Evolutionary conservation across 2,888 invertebrate genomes (phyloP), one percentile per base, ranked within the genome.

Genomic region (Epirrita christyi): DNA sequence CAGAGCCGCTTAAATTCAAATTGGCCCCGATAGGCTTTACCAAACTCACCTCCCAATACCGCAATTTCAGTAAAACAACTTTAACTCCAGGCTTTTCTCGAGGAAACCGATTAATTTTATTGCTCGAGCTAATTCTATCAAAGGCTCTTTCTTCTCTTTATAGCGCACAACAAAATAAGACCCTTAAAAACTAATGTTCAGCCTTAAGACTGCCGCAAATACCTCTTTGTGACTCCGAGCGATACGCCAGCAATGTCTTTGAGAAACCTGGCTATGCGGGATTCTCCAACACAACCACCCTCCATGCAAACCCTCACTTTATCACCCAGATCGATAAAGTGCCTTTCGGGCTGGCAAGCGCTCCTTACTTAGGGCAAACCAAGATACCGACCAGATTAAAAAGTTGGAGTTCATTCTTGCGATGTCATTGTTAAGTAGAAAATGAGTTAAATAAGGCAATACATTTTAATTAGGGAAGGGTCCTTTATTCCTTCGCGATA

Each of bases 391-490:
- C 75, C 80, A 92, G 91, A 92, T 92, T 92, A 92, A 92, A 91
- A 92, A 92, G 90, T 91, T 91, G 83, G 86, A 89, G 84, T 81
- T 68, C 86, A 86, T 87, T 87, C 88, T 85, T 85, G 85, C 88
- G 84, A 83, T 86, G 88, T 90, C 90, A 89, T 87, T 90, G 89
- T 89, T n/a, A 85, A 90, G 88, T 89, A 84, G 90, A 89, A 91
- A 92, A 92, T 91, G 90, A 92, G 91, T 92, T 90, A 89, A 92
- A 92, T 90, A 92, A 91, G 86, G 91, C 91, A 92, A 92, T 92
- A 92, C 89, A 91, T 92, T 92, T 92, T 92, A 92, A 92, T 92
- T 90, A 92, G 90, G 63, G 86, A 86, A 85, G 87, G 89, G 86
- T 82, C 88, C 88, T 89, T 90, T 89, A 88, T 90, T 89, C 88